Evolutionary conservation across 2,113 vertebrate genomes (phyloP).

Genomic region (Zosterops lateralis): DNA sequence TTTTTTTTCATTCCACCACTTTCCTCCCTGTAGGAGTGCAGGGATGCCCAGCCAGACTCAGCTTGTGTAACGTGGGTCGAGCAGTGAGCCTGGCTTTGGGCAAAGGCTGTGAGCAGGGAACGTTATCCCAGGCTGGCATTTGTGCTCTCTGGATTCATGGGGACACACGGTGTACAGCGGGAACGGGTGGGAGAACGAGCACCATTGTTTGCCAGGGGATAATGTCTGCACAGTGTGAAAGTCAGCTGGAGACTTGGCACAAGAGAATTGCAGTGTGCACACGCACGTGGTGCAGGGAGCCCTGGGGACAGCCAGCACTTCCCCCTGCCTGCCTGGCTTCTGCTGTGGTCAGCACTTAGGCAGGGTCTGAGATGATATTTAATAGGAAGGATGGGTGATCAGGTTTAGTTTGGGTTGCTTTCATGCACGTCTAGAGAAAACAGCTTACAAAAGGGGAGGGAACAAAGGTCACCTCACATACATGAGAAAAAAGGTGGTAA

Average conservation of each 20-base stretch:
- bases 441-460: background rate
- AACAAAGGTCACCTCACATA: background rate
- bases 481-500: background rate
- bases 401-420: background rate
- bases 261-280: background rate
- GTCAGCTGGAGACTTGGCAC: slow-evolving; percentile 30
- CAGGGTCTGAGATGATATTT: accelerated
- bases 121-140: background rate
- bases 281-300: background rate
- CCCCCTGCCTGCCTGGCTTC: background rate
- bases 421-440: background rate
- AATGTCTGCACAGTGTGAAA: background rate
- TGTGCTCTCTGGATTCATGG: background rate
- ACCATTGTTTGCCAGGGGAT: slow-evolving; percentile 34
- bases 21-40: background rate
- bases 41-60: background rate
- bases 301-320: background rate
- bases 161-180: background rate
- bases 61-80: accelerated
- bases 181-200: background rate
- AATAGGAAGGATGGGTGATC: background rate
- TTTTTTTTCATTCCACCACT: background rate
- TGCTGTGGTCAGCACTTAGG: background rate
- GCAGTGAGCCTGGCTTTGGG: background rate
- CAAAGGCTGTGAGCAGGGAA: background rate